Base-by-base conservation (phyloP, 2,797 vertebrate species). In the Crenuchus spilurus region DNA sequence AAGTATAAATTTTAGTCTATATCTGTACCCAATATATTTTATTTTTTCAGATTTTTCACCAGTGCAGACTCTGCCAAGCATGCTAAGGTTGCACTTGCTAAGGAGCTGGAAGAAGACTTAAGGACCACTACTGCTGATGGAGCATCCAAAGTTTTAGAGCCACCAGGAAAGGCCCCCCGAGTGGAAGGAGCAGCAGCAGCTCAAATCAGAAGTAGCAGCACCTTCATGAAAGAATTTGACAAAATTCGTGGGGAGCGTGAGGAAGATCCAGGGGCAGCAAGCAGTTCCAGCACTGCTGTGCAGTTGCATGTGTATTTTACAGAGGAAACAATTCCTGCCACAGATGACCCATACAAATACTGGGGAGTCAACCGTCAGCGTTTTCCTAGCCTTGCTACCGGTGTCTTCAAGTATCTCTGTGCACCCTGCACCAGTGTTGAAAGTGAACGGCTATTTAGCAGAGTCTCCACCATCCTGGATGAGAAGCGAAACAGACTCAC, bases 381-480 rank as follows among this genome's bases (percentile, higher is more conserved):
- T 3, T 54, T 68, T 3, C 65, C 65, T 37, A 18, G 13, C 16
- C 49, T 55, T 37, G 51, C 51, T 18, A 2, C 7, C 18, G 22
- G 20, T 37, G 66, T 35, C 30, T n/a, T 4, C n/a, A 69, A 69
- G 35, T 69, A 54, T 33, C 51, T 69, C 48, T 54, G 28, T 54
- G 66, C 51, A 4, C 66, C 48, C 18, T 69, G 48, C 11, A 55
- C 48, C 18, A 69, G 51, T 26, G 66, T 69, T 22, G 66, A 69
- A 33, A 67, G 63, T 46, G 72, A 74, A 37, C n/a, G 63, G 42
- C 62, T 74, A 8, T 74, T 74, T 30, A 67, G 62, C 51, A 44
- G 51, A 28, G 52, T 44, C 4, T 66, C 63, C 26, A 67, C 26
- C 66, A 60, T n/a, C n/a, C n/a, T n/a, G n/a, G n/a, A n/a, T n/a